Evolutionary conservation across 2,888 invertebrate genomes (phyloP), one percentile per base, ranked within the genome.

Genomic region (Ceramica pisi): DNA sequence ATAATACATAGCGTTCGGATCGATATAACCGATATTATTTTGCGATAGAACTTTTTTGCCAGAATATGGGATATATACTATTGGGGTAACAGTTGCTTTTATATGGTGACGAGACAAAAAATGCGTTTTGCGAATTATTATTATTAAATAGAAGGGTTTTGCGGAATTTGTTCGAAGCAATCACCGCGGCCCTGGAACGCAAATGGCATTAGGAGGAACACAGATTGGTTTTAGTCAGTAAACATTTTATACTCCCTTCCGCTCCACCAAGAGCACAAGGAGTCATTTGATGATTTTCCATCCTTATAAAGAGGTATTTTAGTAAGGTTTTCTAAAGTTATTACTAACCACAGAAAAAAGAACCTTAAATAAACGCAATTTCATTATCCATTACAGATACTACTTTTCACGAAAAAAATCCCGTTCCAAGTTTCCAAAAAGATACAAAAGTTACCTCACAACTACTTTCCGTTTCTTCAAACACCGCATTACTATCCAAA

Each of bases 1-100:
- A 46, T 46, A 46, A 46, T 46, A 46, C 14, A 38, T 14, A 14
- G 6, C 19, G 46, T 46, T 78, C n/a, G 16, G 46, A 46, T 31
- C 6, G 3, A 14, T 64, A 14, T 55, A 26, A 63, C 14, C 16
- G 12, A 55, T 50, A 61, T 23, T 4, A 19, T 19, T 16, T 16
- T 7, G 8, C 1, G 21, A 2, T 12, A 19, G 6, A 3, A 21
- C 2, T 56, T 68, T 65, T 67, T 57, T 57, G 21, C 2, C 9
- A 19, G 19, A 63, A 64, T 73, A 2, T 38, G 16, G 10, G 19
- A 7, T 19, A 1, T 44, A 38, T 46, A n/a, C 6, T 1, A 5
- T 53, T 50, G 3, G 5, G 19, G 8, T 35, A 10, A 46, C 1
- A 12, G 21, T 55, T n/a, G 12, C 2, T 57, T 38, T 46, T 2